Conservation (phyloP, 2,888 invertebrate genomes). For the Apodemia zela region DNA sequence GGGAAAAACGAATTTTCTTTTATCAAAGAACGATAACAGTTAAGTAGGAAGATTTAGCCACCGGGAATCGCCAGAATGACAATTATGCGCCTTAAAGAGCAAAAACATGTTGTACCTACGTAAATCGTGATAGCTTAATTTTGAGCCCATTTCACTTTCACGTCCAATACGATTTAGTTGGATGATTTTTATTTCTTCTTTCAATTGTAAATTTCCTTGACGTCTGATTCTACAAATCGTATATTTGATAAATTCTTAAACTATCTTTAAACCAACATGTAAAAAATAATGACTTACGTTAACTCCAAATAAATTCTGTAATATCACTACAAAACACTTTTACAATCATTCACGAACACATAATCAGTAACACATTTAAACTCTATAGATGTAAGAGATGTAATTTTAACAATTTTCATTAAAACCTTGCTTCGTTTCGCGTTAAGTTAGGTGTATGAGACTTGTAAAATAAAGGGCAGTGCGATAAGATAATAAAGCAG, state of each 20-base stretch:
- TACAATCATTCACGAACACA: not conserved
- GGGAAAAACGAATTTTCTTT: too few relatives aligned
- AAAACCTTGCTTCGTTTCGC: slow-evolving; percentile 19
- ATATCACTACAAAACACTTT: not conserved
- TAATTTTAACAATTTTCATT: not conserved
- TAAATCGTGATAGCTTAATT: too few relatives aligned
- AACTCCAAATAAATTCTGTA: not conserved
- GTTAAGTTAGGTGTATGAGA: slow-evolving; percentile 28
- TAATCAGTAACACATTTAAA: not conserved
- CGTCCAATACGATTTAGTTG: too few relatives aligned
- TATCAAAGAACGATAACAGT: too few relatives aligned
- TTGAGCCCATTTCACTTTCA: too few relatives aligned
- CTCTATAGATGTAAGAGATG: not conserved
- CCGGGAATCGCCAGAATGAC: too few relatives aligned
- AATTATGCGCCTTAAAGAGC: too few relatives aligned
- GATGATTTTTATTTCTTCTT: too few relatives aligned
- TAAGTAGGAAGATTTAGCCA: too few relatives aligned
- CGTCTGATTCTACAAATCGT: too few relatives aligned
- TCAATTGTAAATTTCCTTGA: too few relatives aligned
- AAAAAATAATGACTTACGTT: not conserved
- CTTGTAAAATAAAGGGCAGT: slow-evolving; percentile 68
- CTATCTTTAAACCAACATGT: not conserved
- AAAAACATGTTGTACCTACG: too few relatives aligned
- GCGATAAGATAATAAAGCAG: slow-evolving; percentile 77
- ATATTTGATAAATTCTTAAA: not conserved